Evolutionary conservation across 2,797 vertebrate species (phyloP).

Genomic region (Neoniphon sammara): DNA sequence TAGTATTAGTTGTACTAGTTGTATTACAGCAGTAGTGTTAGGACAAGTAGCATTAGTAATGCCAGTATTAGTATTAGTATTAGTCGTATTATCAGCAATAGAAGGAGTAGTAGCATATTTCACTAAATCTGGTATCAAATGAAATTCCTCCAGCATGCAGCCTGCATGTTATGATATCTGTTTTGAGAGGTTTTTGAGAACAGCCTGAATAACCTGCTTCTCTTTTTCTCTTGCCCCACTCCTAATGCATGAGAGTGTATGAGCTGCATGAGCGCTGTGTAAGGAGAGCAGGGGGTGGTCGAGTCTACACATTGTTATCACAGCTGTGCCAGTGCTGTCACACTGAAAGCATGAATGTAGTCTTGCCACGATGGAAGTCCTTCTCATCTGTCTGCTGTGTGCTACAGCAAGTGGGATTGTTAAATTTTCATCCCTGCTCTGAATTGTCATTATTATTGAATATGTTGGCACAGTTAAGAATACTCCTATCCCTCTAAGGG

Average conservation of each 20-base stretch:
- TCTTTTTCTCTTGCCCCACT: not conserved
- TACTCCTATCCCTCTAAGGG: not conserved
- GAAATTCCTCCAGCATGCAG: no score
- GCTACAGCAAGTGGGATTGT: not conserved
- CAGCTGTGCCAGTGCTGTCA: not conserved
- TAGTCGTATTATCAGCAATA: no score
- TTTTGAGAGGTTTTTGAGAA: no score
- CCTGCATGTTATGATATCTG: no score
- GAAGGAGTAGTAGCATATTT: no score
- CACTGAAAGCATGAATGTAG: not conserved
- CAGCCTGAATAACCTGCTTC: not conserved
- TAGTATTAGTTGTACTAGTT: no score
- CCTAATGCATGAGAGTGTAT: no score
- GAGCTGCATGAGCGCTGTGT: no score
- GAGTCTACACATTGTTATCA: not conserved
- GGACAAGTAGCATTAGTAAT: no score
- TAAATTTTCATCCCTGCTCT: slow-evolving; percentile 1
- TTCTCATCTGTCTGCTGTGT: slow-evolving; percentile 6
- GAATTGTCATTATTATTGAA: slow-evolving; percentile 21
- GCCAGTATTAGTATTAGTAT: no score
- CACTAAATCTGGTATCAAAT: no score
- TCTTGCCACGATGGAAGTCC: not conserved
- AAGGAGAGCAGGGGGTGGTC: not conserved
- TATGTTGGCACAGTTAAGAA: slow-evolving; percentile 12
- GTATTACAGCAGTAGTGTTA: no score